Percentiles rank a stretch among this genome's conserved stretches.
Conservation (phyloP, 2,113 vertebrate species). For the Prietella phreatophila region DNA sequence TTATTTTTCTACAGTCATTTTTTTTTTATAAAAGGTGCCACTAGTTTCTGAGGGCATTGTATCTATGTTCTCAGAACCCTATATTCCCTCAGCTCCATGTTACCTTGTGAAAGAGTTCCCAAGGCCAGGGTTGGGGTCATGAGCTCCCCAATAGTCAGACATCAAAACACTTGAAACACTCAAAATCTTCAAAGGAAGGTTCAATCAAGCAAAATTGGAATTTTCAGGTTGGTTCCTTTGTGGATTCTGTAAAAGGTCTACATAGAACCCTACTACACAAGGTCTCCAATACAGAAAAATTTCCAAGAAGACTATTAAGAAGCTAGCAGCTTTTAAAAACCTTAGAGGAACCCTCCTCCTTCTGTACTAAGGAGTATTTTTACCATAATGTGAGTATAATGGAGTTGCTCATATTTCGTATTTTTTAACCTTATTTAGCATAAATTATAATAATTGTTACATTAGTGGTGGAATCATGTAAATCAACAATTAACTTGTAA, state of each 20-base stretch:
- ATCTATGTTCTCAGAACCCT: not conserved
- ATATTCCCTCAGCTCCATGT: not conserved
- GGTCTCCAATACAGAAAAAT: not conserved
- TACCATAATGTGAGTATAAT: not conserved
- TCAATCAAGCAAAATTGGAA: not conserved
- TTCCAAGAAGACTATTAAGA: not conserved
- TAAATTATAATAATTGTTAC: not conserved
- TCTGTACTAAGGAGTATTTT: not conserved
- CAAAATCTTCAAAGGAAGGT: not conserved
- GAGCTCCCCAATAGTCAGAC: not conserved
- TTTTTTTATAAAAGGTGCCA: not conserved
- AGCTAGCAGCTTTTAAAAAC: not conserved
- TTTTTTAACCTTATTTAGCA: too few species aligned
- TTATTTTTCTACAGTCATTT: not conserved
- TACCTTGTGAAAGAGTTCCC: not conserved
- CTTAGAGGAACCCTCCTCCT: not conserved
- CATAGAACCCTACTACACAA: not conserved
- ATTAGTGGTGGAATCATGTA: not conserved
- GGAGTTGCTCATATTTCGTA: not conserved
- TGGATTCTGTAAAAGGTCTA: not conserved
- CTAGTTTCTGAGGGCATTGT: not conserved
- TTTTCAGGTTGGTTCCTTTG: not conserved
- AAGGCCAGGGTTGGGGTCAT: not conserved
- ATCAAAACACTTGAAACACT: not conserved
- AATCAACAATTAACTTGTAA: not conserved